Conservation (phyloP, 2,888 invertebrate genomes). For the Rhagophthalmus giganteus region DNA sequence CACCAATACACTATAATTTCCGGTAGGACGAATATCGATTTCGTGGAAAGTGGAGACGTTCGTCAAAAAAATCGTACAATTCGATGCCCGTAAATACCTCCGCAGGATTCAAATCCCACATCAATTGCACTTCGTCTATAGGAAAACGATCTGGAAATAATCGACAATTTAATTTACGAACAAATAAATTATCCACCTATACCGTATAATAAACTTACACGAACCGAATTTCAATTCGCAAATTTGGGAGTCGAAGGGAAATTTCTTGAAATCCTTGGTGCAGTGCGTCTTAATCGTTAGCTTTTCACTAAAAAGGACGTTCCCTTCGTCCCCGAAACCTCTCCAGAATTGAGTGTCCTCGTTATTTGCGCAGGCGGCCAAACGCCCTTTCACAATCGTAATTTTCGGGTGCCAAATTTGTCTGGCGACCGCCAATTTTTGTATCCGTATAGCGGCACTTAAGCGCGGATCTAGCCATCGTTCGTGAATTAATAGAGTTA, state of each 20-base stretch:
- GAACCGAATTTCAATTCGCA: constrained; percentile 44
- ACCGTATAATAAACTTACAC: constrained; percentile 36
- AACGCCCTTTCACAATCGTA: constrained; percentile 36
- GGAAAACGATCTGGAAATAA: constrained; percentile 44
- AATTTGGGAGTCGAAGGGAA: constrained; percentile 44
- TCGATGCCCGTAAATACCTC: constrained; percentile 25
- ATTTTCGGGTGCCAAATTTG: constrained; percentile 47
- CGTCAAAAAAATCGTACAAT: constrained; percentile 38
- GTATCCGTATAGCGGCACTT: constrained; percentile 39
- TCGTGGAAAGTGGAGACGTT: constrained; percentile 36
- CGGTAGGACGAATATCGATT: constrained; percentile 38
- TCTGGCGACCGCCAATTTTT: constrained; percentile 40
- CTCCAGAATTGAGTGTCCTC: constrained; percentile 45
- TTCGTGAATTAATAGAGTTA: constrained; percentile 39
- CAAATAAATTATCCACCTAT: no score
- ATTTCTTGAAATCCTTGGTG: constrained; percentile 37
- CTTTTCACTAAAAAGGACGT: constrained; percentile 42
- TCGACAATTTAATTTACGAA: no score
- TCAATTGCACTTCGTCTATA: constrained; percentile 40
- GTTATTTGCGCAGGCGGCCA: constrained; percentile 21
- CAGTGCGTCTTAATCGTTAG: constrained; percentile 34
- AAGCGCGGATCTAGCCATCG: constrained; percentile 43
- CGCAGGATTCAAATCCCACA: constrained; percentile 37
- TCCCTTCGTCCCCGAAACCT: constrained; percentile 41
- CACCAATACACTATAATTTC: constrained; percentile 39